Conservation (phyloP, 2,888 invertebrate genomes). For the Patella caerulea region DNA sequence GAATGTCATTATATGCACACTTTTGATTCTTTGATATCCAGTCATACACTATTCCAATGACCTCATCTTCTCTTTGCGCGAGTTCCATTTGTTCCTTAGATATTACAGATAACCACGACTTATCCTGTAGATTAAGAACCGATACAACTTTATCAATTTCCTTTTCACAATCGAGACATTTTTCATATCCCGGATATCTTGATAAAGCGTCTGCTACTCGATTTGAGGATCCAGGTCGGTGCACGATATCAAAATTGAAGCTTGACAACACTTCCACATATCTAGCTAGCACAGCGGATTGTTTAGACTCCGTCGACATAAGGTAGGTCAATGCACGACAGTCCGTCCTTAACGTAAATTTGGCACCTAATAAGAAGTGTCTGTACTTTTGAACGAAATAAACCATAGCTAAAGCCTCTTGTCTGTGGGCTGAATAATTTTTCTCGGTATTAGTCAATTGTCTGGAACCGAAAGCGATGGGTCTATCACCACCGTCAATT, state of each 20-base stretch:
- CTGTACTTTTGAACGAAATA: neutral
- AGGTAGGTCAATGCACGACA: neutral
- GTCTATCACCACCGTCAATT: neutral
- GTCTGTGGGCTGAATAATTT: slow-evolving; percentile 5
- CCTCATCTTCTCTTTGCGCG: neutral
- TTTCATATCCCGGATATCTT: neutral
- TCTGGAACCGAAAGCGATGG: neutral
- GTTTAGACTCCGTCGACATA: neutral
- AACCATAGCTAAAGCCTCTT: slow-evolving; percentile 7
- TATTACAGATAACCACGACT: neutral
- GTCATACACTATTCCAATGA: neutral
- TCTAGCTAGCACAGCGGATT: slow-evolving; percentile 1
- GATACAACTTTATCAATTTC: neutral
- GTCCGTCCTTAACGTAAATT: neutral
- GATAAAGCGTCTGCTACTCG: slow-evolving; percentile 6
- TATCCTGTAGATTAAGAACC: neutral
- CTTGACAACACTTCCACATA: neutral
- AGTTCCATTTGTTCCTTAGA: slow-evolving; percentile 8
- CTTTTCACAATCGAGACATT: neutral
- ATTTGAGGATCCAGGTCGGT: neutral
- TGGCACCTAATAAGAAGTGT: neutral
- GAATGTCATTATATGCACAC: neutral
- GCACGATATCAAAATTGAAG: neutral
- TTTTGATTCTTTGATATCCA: neutral
- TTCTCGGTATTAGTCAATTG: neutral